Evolutionary conservation across 2,888 invertebrate genomes (phyloP), one percentile per base, ranked within the genome.

Genomic region (Melipona beecheii): DNA sequence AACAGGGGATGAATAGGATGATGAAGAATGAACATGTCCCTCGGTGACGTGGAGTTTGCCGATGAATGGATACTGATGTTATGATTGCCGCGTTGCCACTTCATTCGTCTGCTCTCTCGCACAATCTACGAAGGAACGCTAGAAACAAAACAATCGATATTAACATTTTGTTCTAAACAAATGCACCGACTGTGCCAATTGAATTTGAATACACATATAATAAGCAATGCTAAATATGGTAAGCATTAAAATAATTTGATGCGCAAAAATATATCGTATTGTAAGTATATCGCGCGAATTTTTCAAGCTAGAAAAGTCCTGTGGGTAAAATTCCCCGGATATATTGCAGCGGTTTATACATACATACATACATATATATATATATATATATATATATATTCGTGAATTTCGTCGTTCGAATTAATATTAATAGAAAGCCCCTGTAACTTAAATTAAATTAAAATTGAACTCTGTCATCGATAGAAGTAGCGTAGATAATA

Each of bases 41-140:
- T 89, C 86, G 84, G 85, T 70, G 88, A 88, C 70, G 71, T 70
- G 83, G 75, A 84, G 75, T 65, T 78, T 75, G 73, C 65, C 76
- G 75, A 72, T 72, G 79, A 62, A 82, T 78, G 78, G 60, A 71
- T 69, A 77, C 77, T 72, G 81, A 83, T 75, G 60, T 70, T 65
- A 65, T 54, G 65, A 73, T 65, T 65, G 65, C 68, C 65, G 49
- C 60, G 68, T 52, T 80, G 82, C 65, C 77, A 58, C 72, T 58
- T 87, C 83, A 75, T 2, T 88, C 56, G 15, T 83, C 90, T 36
- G 92, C 93, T 95, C 96, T 96, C 93, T 96, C 97, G 95, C 97
- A 97, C 96, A 98, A 97, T 96, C 96, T 97, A 96, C 97, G 97
- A 95, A 98, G 97, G 96, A 98, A 98, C 89, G 93, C 94, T 94